Evolutionary conservation across 2,113 vertebrate genomes (phyloP), one percentile per base, ranked within the genome.

Genomic region (Procavia capensis): DNA sequence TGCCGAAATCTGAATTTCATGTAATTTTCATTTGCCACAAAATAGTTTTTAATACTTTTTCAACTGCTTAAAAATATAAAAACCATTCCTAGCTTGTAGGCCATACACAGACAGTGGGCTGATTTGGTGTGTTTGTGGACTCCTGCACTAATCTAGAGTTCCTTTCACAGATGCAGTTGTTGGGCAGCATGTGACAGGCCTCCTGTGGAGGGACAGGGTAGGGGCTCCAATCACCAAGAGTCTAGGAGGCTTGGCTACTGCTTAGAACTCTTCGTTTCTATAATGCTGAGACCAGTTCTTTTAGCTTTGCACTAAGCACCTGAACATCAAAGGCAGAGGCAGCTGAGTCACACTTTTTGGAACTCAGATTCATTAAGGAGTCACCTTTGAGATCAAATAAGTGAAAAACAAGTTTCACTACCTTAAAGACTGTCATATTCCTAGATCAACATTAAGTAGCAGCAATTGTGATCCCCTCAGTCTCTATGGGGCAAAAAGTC

Each of bases 121-220:
- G 61, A 57, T 43, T 4, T 45, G 36, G 63, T 5, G 0, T 9
- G 19, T 61, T 27, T 88, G 61, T 31, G 0, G 8, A 57, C 8
- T 10, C 16, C 54, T 36, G 27, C 29, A 4, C 72, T 70, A 20
- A 50, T 36, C 41, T 47, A 57, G 50, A 43, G 76, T 5, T 43
- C 16, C 47, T 79, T 34, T 9, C 11, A 25, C 61, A 70, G 64
- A 50, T 34, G 14, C 17, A 36, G 29, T n/a, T 31, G 24, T 45
- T 5, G 64, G 59, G 78, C 0, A 3, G 27, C 5, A 8, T 0
- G 0, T 20, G 45, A 68, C n/a, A 16, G n/a, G 72, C 59, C 39
- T 36, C 59, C 27, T 0, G 34, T 47, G 57, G 25, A 64, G 57
- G 45, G 36, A 4, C 36, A 13, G 29, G n/a, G 41, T 20, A 43